These are phyloP conservation scores for Perdita meconis DNA, from an alignment of 2,888 invertebrate genomes.

Conservation along the genomic window DNA sequence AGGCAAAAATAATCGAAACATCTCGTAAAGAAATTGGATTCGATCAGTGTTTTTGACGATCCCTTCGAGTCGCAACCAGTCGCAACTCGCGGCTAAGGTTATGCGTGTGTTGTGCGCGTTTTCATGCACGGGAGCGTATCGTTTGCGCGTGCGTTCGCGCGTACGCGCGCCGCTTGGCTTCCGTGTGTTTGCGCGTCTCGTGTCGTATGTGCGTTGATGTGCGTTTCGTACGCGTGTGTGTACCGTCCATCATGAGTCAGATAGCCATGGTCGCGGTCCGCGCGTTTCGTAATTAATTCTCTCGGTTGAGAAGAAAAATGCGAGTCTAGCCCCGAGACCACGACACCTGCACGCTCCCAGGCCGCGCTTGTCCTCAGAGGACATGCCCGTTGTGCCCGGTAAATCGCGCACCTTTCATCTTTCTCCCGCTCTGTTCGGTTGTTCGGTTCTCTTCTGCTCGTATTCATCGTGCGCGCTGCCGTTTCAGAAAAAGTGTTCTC, in stretches of 20 bases:
- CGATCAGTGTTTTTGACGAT: constrained; percentile 3
- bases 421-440: constrained; percentile 28
- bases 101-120: constrained; percentile 49
- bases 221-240: constrained; percentile 48
- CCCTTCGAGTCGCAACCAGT: not conserved
- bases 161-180: constrained; percentile 25
- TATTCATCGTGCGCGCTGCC: constrained; percentile 46
- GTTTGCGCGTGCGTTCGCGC: constrained; percentile 51
- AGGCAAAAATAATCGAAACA: not conserved
- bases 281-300: constrained; percentile 76
- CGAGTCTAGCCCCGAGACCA: constrained; percentile 59
- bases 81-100: constrained; percentile 48
- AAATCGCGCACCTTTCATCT: constrained; percentile 53
- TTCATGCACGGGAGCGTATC: constrained; percentile 35
- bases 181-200: constrained; percentile 4
- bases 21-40: constrained; percentile 30
- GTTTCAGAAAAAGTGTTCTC: constrained; percentile 41
- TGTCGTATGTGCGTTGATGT: not conserved
- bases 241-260: constrained; percentile 79
- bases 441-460: constrained; percentile 16
- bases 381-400: constrained; percentile 69
- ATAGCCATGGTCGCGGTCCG: constrained; percentile 73
- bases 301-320: constrained; percentile 64
- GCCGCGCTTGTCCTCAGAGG: constrained; percentile 54
- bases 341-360: constrained; percentile 55